These are phyloP conservation scores for Falco novaeseelandiae DNA, from an alignment of 2,797 vertebrate genomes.

Conservation along the genomic window DNA sequence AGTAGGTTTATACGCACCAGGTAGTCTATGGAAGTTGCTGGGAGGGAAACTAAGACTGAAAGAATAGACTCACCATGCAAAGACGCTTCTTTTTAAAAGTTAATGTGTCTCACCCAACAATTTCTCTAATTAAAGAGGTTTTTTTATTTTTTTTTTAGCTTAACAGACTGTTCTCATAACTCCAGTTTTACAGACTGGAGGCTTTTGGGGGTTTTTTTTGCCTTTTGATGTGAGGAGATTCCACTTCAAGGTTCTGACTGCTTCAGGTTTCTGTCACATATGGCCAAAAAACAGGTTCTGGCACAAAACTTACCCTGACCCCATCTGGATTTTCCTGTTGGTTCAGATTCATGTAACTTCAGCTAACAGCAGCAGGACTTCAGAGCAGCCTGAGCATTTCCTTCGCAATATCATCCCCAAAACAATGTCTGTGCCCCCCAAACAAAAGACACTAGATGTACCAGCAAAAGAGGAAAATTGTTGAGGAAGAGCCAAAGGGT, in stretches of 20 bases:
- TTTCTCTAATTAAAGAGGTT: not conserved
- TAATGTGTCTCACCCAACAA: not conserved
- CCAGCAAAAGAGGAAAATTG: not conserved
- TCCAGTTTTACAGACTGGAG: not conserved
- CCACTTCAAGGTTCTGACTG: not conserved
- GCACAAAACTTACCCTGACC: not conserved
- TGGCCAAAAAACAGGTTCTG: not conserved
- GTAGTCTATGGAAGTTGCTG: not conserved
- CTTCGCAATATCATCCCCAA: not conserved
- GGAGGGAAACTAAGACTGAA: not conserved
- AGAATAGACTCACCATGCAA: not conserved
- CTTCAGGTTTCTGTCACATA: not conserved
- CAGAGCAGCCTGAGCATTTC: not conserved
- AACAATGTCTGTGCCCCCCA: not conserved
- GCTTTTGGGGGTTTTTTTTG: not conserved
- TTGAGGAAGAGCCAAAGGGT: not conserved
- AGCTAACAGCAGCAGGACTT: not conserved
- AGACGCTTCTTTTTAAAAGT: not conserved
- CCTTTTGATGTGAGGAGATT: not conserved
- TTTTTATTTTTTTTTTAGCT: not conserved
- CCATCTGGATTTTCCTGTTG: conserved; percentile 16
- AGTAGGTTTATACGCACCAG: not conserved
- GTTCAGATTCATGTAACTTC: not conserved
- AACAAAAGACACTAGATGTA: no score
- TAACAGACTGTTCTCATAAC: not conserved